Base-by-base conservation (phyloP, 2,113 vertebrate genomes). In the Cairina moschata region DNA sequence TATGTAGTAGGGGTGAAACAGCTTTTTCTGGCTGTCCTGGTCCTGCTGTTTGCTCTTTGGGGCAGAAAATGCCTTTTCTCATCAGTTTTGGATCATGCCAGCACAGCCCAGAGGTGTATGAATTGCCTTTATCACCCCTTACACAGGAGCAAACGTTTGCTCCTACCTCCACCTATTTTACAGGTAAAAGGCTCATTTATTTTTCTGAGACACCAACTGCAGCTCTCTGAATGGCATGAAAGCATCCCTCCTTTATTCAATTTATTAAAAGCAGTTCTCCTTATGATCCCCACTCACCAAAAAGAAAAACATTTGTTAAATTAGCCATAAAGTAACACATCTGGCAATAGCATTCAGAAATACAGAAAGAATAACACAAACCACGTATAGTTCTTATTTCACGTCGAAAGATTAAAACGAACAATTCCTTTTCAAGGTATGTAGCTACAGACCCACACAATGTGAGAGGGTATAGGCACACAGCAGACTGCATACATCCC, bases 361-460 rank as follows among this genome's bases (percentile, higher is more conserved):
- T 46, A 46, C 79, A n/a, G 25, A 36, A 42, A 8, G 5, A 36
- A 32, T 22, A 88, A n/a, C 16, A n/a, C 50, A 40, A 76, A 21
- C 3, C 44, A 34, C 36, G 32, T 26, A 31, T 9, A 20, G 6
- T 18, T 72, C 26, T 56, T 56, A 18, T 25, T 54, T 79, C 31
- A 67, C n/a, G 21, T 6, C 6, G 17, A 46, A 54, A 5, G 7
- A 38, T 40, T 67, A 40, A 50, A 60, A 46, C 15, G 34, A 36
- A 40, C 59, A n/a, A n/a, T 14, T 15, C 15, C 5, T 44, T 73
- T 55, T 44, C 11, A 29, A 72, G 28, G 14, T 44, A 13, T 1
- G 5, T 17, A 67, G 22, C 26, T 21, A 17, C 2, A 31, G 25
- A 60, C 8, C 22, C 6, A 28, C 1, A 2, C 17, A 4, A 0